These are phyloP conservation scores for Sinocyclocheilus anophthalmus DNA, from an alignment of 2,113 vertebrate genomes.

Conservation along the genomic window DNA sequence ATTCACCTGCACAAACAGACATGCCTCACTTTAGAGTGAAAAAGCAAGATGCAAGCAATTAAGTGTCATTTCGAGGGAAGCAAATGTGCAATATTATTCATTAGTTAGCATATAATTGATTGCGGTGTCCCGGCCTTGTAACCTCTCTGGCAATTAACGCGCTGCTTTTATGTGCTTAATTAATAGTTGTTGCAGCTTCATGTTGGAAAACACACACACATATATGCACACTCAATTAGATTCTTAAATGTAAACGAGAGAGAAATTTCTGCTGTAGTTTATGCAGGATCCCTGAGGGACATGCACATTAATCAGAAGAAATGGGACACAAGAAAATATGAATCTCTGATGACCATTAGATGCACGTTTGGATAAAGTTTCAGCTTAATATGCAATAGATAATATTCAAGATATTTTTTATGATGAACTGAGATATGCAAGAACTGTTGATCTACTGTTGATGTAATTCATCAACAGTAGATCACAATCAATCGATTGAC, in stretches of 20 bases:
- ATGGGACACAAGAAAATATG: slow-evolving; percentile 60
- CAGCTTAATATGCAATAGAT: no score
- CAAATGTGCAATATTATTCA: slow-evolving; percentile 55
- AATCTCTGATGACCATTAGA: slow-evolving; percentile 33
- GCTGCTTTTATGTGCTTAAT: slow-evolving; percentile 69
- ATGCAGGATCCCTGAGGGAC: slow-evolving; percentile 38
- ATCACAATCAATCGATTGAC: no score
- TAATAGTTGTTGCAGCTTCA: slow-evolving; percentile 63
- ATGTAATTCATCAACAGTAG: no score
- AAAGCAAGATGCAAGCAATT: slow-evolving; percentile 51
- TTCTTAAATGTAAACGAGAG: slow-evolving; percentile 59
- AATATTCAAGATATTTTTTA: no score
- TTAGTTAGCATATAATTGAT: slow-evolving; percentile 72
- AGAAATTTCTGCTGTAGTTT: slow-evolving; percentile 40
- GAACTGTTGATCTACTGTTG: no score
- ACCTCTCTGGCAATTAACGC: slow-evolving; percentile 64
- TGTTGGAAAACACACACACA: slow-evolving; percentile 52
- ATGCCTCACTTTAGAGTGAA: slow-evolving; percentile 33
- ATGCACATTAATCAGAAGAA: slow-evolving; percentile 63
- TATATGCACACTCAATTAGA: slow-evolving; percentile 63
- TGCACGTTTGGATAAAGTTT: background rate
- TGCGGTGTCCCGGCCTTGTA: slow-evolving; percentile 57
- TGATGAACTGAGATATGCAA: no score
- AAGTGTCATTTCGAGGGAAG: slow-evolving; percentile 58
- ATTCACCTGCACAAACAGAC: slow-evolving; percentile 60